Base-by-base conservation (phyloP, 2,113 vertebrate species). In the Melanerpes formicivorus region DNA sequence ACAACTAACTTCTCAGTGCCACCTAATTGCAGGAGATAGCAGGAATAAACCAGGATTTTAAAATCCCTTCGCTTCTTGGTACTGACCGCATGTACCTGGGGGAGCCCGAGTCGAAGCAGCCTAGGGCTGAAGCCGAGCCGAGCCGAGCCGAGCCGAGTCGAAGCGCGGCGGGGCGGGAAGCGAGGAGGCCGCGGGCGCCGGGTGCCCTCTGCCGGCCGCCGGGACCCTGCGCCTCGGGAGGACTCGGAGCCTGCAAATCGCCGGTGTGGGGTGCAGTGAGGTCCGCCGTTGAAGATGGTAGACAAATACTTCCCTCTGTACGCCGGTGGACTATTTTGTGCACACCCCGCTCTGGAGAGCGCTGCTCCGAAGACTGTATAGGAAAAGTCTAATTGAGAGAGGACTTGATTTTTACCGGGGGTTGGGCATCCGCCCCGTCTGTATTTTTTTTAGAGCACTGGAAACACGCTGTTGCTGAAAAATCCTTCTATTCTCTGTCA, bases 181-280 rank as follows among this genome's bases (percentile, higher is more conserved):
- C 7, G 54, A 55, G 58, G 25, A 46, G 84, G 46, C 79, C 2
- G 87, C 48, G 64, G 48, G 79, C 29, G 32, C 27, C 48, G 48
- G 50, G 58, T 13, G 72, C 90, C 92, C 93, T 83, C 94, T 95
- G 84, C 32, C 81, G 93, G 87, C 63, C 37, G 3, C 5, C 27
- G 40, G 8, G 12, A 5, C 17, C 9, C 46, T 8, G 71, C 21
- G 71, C 22, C 30, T 17, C 18, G 62, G 10, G 6, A 18, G 67
- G 52, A 0, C 29, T 5, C 22, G 8, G 64, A 11, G 44, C 29
- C 56, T 12, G 50, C 18, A 1, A 6, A 19, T 14, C 29, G 9
- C 18, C 18, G 40, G 9, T 32, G 26, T 19, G 44, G 17, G 23
- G 6, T 7, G 54, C 32, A 3, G 62, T 5, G 22, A 14, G n/a